Percentiles rank a stretch among this genome's conserved stretches.
phyloP scores from a whole-genome alignment of 2,888 invertebrate genomes.

The Unio delphinus region DNA sequence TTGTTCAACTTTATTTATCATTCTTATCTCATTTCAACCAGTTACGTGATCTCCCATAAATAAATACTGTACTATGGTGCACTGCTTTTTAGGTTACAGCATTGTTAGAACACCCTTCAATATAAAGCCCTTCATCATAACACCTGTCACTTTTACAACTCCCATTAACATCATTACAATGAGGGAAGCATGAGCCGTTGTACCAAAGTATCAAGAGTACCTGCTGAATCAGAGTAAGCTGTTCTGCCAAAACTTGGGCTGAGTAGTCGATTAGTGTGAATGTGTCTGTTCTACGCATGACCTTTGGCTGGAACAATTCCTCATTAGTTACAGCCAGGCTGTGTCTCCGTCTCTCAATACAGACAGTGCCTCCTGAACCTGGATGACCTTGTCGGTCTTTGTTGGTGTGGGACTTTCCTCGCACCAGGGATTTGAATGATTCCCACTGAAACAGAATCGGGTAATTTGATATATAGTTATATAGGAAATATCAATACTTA shows the following conservation, averaged over 20 bases:
- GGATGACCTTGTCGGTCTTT: slow-evolving; percentile 28
- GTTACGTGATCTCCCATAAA: no score
- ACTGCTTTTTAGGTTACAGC: no score
- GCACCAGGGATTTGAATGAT: slow-evolving; percentile 53
- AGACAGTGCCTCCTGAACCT: slow-evolving; percentile 31
- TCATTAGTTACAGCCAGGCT: slow-evolving; percentile 22
- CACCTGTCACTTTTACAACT: no score
- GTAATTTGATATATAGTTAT: no score
- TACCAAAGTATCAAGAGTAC: slow-evolving; percentile 26
- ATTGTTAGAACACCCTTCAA: no score
- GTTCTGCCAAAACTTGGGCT: slow-evolving; percentile 61
- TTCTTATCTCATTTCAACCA: no score
- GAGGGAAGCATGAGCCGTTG: no score
- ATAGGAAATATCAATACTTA: no score
- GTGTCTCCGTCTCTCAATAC: slow-evolving; percentile 35
- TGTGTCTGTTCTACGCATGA: slow-evolving; percentile 40
- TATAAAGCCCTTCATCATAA: no score
- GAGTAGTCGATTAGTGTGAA: slow-evolving; percentile 59
- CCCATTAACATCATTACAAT: no score
- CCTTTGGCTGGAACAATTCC: slow-evolving; percentile 26
- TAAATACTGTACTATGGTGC: no score
- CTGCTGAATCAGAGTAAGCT: slow-evolving; percentile 67
- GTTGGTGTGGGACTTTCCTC: slow-evolving; percentile 33
- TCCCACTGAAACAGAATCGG: slow-evolving; percentile 57
- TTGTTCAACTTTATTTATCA: no score